Base-by-base conservation (phyloP, 2,797 vertebrate genomes). In the Euthynnus affinis region DNA sequence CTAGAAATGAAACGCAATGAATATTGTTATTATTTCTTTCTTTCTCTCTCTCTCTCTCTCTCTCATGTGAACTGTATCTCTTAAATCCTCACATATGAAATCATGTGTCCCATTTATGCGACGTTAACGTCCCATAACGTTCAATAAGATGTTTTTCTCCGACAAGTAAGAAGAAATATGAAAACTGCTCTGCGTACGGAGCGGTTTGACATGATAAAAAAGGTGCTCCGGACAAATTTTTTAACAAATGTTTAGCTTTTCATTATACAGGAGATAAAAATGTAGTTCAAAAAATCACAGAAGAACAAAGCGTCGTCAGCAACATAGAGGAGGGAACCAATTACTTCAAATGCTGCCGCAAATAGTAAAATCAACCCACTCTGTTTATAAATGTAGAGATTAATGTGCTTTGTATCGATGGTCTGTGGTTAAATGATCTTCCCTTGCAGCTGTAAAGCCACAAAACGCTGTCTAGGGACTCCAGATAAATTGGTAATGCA, bases 1-100 rank as follows among this genome's bases (percentile, higher is more conserved):
- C 91, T 91, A 80, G 89, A 90, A 92, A 87, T 51, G 78, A 90
- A 88, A 88, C n/a, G 67, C 85, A 80, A 88, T 81, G 76, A 92
- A 88, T 80, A 74, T 82, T 74, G 40, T 89, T 89, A 80, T 88
- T 88, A 84, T 80, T 91, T 79, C 71, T 85, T 68, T n/a, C n/a
- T n/a, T n/a, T n/a, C n/a, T n/a, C n/a, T n/a, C n/a, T n/a, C n/a
- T n/a, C n/a, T n/a, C n/a, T n/a, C n/a, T n/a, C n/a, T n/a, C n/a
- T n/a, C n/a, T 29, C 80, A 46, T 67, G 77, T 74, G 73, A 87
- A 62, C 76, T 61, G 77, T 79, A 69, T 82, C 64, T 69, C 65
- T 71, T 58, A 65, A 88, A 89, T 62, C 17, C 67, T 63, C 69
- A 58, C 77, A 59, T 9, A 72, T 29, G 64, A 70, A 81, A 87